Conservation (phyloP, 2,113 vertebrate species). For the Tragelaphus strepsiceros region DNA sequence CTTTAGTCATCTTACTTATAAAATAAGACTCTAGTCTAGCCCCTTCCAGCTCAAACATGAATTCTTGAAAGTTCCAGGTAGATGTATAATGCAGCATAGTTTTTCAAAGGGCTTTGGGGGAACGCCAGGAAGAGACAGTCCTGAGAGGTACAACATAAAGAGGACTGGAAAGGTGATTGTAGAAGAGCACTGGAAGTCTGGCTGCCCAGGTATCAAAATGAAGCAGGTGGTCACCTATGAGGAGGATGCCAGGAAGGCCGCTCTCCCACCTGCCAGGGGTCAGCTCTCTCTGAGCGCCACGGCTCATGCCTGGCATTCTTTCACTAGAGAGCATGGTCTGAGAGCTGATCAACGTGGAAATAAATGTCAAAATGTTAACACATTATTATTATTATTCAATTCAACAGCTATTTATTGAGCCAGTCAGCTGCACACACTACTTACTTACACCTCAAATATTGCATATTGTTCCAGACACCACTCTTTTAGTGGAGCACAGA, state of each 20-base stretch:
- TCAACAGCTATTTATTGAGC: not conserved
- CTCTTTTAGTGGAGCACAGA: not conserved
- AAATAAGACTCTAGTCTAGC: not conserved
- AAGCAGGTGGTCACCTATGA: not conserved
- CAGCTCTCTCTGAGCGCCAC: not conserved
- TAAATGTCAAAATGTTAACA: not conserved
- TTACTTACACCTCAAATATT: not conserved
- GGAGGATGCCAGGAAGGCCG: not conserved
- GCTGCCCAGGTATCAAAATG: not conserved
- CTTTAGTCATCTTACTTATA: not conserved
- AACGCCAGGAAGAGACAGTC: not conserved
- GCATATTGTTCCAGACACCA: not conserved
- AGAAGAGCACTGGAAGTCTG: not conserved
- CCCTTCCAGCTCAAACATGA: not conserved
- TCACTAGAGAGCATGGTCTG: not conserved
- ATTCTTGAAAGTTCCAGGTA: not conserved
- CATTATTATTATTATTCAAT: not conserved
- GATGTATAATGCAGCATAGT: not conserved
- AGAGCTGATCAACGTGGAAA: not conserved
- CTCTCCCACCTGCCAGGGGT: not conserved
- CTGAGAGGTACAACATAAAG: not conserved
- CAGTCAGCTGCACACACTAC: not conserved
- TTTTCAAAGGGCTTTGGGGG: not conserved
- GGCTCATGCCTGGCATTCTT: not conserved
- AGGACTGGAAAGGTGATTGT: not conserved